Evolutionary conservation across 1,140 invertebrate species (phyloP).

Genomic region (Trypoxylus dichotomus): DNA sequence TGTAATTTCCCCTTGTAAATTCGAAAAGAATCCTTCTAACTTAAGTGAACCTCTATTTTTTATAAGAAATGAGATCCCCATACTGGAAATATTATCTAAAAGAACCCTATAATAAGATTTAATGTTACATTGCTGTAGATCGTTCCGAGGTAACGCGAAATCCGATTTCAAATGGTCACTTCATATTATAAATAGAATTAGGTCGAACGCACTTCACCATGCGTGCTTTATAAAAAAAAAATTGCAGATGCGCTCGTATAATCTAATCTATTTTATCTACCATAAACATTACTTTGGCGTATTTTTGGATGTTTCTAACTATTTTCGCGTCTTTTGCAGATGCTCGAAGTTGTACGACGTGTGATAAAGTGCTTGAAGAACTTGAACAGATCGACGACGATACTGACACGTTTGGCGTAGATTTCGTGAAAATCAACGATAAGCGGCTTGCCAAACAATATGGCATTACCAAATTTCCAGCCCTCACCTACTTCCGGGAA

Average conservation of each 20-base stretch:
- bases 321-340: slow-evolving; percentile 60
- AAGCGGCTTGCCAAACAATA: slow-evolving; percentile 92
- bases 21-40: too few species aligned
- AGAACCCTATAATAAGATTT: not conserved
- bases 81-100: too few species aligned
- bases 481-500: slow-evolving; percentile 91
- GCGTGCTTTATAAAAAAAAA: not conserved
- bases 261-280: not conserved
- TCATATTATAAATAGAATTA: not conserved
- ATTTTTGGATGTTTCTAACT: not conserved
- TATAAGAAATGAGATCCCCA: too few species aligned
- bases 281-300: not conserved
- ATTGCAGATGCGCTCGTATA: not conserved
- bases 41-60: too few species aligned
- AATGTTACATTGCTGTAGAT: not conserved
- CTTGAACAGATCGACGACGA: slow-evolving; percentile 94
- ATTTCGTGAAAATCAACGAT: slow-evolving; percentile 95
- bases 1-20: too few species aligned
- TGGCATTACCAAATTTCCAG: slow-evolving; percentile 91
- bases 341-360: slow-evolving; percentile 87
- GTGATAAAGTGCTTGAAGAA: slow-evolving; percentile 87
- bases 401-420: slow-evolving; percentile 89
- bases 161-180: not conserved
- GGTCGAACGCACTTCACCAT: not conserved
- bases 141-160: not conserved